These are phyloP conservation scores for Bombus haemorrhoidalis DNA, from an alignment of 1,140 invertebrate genomes.

Conservation along the genomic window DNA sequence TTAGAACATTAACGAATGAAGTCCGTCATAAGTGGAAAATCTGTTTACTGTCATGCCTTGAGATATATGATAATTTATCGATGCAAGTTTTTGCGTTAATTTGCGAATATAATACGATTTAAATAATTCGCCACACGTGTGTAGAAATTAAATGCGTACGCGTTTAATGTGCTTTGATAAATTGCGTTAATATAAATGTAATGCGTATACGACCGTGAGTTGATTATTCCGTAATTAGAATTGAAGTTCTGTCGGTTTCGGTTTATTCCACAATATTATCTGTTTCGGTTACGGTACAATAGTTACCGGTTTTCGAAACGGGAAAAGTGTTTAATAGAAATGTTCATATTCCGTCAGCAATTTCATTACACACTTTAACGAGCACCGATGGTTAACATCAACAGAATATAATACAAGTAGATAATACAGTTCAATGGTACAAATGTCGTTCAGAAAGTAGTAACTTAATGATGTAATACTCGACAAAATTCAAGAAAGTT, in stretches of 20 bases:
- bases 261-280: background rate
- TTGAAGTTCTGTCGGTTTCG: background rate
- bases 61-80: background rate
- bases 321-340: constrained; percentile 11
- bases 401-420: background rate
- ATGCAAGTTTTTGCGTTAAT: background rate
- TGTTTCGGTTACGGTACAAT: background rate
- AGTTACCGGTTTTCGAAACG: background rate
- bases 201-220: background rate
- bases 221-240: constrained; percentile 36
- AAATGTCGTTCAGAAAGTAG: background rate
- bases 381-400: background rate
- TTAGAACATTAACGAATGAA: background rate
- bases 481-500: too few species aligned
- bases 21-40: background rate
- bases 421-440: background rate
- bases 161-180: constrained; percentile 52
- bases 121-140: constrained; percentile 26
- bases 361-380: background rate
- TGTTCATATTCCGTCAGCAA: background rate
- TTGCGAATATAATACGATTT: constrained; percentile 19
- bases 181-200: constrained; percentile 49
- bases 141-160: constrained; percentile 43
- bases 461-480: too few species aligned
- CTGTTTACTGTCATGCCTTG: background rate